These are phyloP conservation scores for Holothuria glaberrima DNA, from an alignment of 35 echinoderm and acorn worm genomes.

Conservation along the genomic window DNA sequence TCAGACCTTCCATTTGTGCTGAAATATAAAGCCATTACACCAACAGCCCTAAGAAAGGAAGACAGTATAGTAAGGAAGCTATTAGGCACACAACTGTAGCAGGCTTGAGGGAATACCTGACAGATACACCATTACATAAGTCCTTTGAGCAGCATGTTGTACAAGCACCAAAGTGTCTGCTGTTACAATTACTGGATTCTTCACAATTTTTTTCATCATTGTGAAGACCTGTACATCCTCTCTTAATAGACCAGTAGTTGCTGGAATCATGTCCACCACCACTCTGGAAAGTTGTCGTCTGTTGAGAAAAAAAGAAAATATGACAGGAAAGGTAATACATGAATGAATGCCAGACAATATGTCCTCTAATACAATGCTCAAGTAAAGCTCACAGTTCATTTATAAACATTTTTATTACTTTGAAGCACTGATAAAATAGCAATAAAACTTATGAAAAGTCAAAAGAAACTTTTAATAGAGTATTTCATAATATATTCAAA, in stretches of 20 bases:
- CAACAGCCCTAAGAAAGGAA: too few relatives aligned
- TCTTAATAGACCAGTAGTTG: constrained; percentile 9
- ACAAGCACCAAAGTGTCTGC: constrained; percentile 18
- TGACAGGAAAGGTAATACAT: not conserved
- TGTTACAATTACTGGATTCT: not conserved
- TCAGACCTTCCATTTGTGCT: too few relatives aligned
- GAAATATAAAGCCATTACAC: too few relatives aligned
- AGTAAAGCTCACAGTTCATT: too few relatives aligned
- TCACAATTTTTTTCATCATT: constrained; percentile 14
- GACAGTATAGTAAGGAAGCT: not conserved
- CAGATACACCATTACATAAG: not conserved
- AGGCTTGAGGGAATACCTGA: not conserved
- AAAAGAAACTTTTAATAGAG: too few relatives aligned
- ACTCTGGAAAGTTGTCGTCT: constrained; percentile 26
- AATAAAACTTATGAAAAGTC: too few relatives aligned
- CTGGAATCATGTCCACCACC: not conserved
- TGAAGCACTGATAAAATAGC: too few relatives aligned
- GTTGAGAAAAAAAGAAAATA: not conserved
- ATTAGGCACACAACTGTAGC: not conserved
- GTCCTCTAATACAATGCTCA: too few relatives aligned
- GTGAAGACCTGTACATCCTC: constrained; percentile 1
- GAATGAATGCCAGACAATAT: too few relatives aligned
- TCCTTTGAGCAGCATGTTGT: not conserved
- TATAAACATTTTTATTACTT: too few relatives aligned
- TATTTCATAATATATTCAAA: too few relatives aligned